Evolutionary conservation across 2,797 vertebrate species (phyloP), one percentile per base, ranked within the genome.

Genomic region (Spheniscus humboldti): DNA sequence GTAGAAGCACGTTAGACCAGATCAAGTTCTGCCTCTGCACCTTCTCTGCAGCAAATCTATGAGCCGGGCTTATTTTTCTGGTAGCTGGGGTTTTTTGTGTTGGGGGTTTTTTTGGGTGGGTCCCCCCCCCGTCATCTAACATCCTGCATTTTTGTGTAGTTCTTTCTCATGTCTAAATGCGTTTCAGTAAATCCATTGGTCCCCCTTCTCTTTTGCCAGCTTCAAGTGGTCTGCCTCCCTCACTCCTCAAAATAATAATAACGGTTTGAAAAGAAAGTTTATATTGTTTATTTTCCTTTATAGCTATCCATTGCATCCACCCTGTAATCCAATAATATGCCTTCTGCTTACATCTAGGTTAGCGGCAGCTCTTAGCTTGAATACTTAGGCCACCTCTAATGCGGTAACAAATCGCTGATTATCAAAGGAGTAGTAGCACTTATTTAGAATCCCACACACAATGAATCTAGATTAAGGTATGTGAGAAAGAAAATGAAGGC

Each of bases 351-450:
- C 39, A 68, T 63, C 27, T 43, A 50, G 24, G 56, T 73, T 86
- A 90, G 33, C 67, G 57, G 39, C 53, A 92, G 39, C 48, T 78
- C 67, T 84, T 86, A 93, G 23, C 33, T 47, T 76, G 39, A 92
- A 57, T 57, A 30, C 68, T 83, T 68, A 71, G 68, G 41, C 87
- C 55, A 84, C 41, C 41, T 57, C 57, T 87, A 87, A 72, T 75
- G 59, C 9, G 4, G 48, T 78, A 88, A 82, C 52, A 96, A 95
- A 93, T 91, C 71, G 76, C 76, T 79, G 53, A 86, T 92, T 96
- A 71, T 80, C 72, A 78, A 76, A 78, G 68, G 41, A 93, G 53
- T 35, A 47, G 71, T n/a, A 79, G 55, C 79, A 87, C 18, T 85
- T 77, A 79, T 48, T 84, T 90, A 83, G 73, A 62, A 88, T 92